These are phyloP conservation scores for Anguilla anguilla DNA, from an alignment of 2,797 vertebrate species.

Conservation along the genomic window DNA sequence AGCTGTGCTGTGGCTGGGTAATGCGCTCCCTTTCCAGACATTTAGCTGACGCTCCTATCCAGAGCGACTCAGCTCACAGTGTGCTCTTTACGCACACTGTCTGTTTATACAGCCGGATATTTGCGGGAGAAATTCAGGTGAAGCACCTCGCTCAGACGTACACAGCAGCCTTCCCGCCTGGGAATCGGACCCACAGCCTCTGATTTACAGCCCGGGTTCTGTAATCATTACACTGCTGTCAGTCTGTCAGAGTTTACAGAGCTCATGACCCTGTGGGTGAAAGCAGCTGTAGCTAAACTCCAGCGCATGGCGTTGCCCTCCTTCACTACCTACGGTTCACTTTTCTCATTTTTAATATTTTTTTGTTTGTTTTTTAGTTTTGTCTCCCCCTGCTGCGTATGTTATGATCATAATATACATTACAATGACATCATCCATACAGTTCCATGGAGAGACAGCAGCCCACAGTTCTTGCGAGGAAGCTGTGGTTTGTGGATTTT, in stretches of 20 bases:
- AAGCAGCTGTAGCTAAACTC: background rate
- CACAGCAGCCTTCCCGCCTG: background rate
- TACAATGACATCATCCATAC: background rate
- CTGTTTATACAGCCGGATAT: background rate
- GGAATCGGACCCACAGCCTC: background rate
- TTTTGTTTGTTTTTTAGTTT: background rate
- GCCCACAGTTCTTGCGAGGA: background rate
- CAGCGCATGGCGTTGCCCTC: too few relatives aligned
- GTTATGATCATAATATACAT: background rate
- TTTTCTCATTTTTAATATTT: background rate
- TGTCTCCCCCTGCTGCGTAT: background rate
- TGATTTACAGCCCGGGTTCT: background rate
- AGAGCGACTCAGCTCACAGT: background rate
- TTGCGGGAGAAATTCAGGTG: background rate
- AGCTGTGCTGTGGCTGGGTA: background rate
- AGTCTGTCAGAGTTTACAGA: background rate
- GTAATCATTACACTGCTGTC: background rate
- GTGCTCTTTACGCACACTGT: too few relatives aligned
- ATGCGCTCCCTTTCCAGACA: background rate
- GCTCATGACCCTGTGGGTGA: background rate
- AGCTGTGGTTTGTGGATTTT: background rate
- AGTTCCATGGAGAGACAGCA: background rate
- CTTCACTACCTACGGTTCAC: background rate
- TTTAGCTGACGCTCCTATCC: background rate
- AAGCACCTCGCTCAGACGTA: too few relatives aligned